phyloP scores from a whole-genome alignment of 2,113 vertebrate genomes.

The Cheilinus undulatus region DNA sequence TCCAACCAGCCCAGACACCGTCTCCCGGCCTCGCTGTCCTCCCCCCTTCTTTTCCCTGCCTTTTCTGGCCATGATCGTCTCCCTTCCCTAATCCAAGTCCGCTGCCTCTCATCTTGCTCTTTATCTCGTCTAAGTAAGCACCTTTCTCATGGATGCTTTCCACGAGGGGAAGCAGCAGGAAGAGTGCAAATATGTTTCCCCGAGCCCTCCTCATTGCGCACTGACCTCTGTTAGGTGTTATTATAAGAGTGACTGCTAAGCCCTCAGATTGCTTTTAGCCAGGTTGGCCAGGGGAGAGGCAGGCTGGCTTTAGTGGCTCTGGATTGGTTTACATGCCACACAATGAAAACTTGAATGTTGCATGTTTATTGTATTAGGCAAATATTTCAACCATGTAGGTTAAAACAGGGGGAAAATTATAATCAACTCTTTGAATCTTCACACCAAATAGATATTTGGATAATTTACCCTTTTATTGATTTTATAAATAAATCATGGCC shows the following conservation, averaged over 20 bases:
- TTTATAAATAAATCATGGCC: too few species aligned
- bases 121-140: constrained; percentile 94
- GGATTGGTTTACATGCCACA: constrained; percentile 64
- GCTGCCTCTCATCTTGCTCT: constrained; percentile 91
- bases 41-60: constrained; percentile 70
- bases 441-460: too few species aligned
- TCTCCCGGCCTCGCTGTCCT: constrained; percentile 80
- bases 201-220: constrained; percentile 62
- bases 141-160: constrained; percentile 88
- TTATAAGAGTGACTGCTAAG: constrained; percentile 71
- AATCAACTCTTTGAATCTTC: not conserved
- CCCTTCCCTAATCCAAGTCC: constrained; percentile 90
- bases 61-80: constrained; percentile 88
- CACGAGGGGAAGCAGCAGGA: constrained; percentile 80
- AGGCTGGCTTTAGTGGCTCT: constrained; percentile 61
- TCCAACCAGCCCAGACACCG: constrained; percentile 90
- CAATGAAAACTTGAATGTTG: constrained; percentile 30
- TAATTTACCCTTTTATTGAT: too few species aligned
- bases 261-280: constrained; percentile 73
- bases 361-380: constrained; percentile 30
- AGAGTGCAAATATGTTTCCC: constrained; percentile 79
- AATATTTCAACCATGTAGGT: constrained; percentile 23
- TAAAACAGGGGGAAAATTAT: constrained; percentile 7
- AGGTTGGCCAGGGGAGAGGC: constrained; percentile 65
- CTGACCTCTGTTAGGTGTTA: constrained; percentile 78